Base-by-base conservation (phyloP, 2,797 vertebrate genomes). In the Rousettus madagascariensis region DNA sequence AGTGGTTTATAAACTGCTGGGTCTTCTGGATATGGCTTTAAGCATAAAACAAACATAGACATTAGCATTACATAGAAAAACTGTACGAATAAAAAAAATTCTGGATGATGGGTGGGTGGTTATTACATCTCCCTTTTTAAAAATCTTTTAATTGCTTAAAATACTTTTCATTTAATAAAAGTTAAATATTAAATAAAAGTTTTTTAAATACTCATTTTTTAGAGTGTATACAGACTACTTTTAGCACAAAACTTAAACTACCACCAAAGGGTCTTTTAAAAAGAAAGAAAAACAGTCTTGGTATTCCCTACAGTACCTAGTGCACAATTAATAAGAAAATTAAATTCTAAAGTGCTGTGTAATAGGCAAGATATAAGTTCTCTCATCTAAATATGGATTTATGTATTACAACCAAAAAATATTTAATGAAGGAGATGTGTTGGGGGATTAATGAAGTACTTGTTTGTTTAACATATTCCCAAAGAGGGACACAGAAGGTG, bases 1-100 rank as follows among this genome's bases (percentile, higher is more conserved):
- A 99, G 99, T 97, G 99, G 99, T 98, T 99, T 99, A 98, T 99
- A 99, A 96, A 99, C 99, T 97, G 99, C 99, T 68, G 99, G 99
- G 98, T 99, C 99, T 98, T 99, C 99, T 98, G 99, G 99, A 98
- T 99, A 99, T 88, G 99, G 99, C 99, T 99, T 94, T n/a, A 96
- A 93, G 46, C 20, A 96, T 71, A 93, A 95, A 96, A 86, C 33
- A 97, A 98, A 97, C 51, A 94, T 1, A 97, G 95, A 89, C 95
- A 74, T 97, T 13, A 97, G 2, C n/a, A 97, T 97, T 94, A 78
- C 94, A 90, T 11, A 83, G 30, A 91, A 89, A 91, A 91, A 82
- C 28, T 78, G 13, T n/a, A 83, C 4, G 26, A 93, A 90, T 49
- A 96, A 89, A 24, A 86, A 63, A 33, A 69, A 86, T 22, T 82